These are phyloP conservation scores for Phasia obesa DNA, from an alignment of 2,888 invertebrate genomes.

Conservation along the genomic window DNA sequence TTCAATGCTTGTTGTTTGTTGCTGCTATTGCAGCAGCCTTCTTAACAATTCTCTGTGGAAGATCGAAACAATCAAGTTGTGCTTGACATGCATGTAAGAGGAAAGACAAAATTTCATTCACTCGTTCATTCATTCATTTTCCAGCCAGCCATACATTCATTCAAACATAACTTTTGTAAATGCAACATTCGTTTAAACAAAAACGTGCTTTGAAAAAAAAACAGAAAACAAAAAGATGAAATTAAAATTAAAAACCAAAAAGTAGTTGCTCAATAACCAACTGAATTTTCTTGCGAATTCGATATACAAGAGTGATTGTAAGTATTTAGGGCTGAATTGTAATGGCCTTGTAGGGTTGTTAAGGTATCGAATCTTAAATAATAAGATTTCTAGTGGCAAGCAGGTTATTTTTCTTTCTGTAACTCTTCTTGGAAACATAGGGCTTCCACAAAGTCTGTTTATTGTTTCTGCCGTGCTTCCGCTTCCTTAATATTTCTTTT, in stretches of 20 bases:
- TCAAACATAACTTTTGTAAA: conserved; percentile 5
- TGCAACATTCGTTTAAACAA: conserved; percentile 41
- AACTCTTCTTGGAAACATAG: too few relatives aligned
- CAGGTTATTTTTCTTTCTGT: too few relatives aligned
- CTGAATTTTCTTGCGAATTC: conserved; percentile 18
- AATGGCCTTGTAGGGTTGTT: not conserved
- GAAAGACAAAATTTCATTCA: conserved; percentile 58
- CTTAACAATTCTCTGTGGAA: conserved; percentile 61
- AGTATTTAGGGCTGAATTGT: conserved; percentile 15
- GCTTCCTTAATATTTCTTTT: too few relatives aligned
- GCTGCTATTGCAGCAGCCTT: conserved; percentile 16
- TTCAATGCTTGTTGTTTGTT: not conserved
- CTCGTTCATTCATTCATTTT: conserved; percentile 21
- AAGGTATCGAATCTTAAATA: not conserved
- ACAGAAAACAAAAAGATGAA: not conserved
- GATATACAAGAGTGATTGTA: conserved; percentile 21
- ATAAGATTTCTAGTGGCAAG: too few relatives aligned
- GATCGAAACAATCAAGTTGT: conserved; percentile 70
- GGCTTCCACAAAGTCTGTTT: too few relatives aligned
- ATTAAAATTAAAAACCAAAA: conserved; percentile 10
- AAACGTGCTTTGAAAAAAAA: conserved; percentile 43
- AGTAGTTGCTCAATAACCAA: conserved; percentile 48
- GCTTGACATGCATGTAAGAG: conserved; percentile 68
- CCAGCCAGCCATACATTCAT: conserved; percentile 1
- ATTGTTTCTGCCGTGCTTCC: too few relatives aligned